Conservation (phyloP, 2,113 vertebrate genomes). For the Sturnus vulgaris region DNA sequence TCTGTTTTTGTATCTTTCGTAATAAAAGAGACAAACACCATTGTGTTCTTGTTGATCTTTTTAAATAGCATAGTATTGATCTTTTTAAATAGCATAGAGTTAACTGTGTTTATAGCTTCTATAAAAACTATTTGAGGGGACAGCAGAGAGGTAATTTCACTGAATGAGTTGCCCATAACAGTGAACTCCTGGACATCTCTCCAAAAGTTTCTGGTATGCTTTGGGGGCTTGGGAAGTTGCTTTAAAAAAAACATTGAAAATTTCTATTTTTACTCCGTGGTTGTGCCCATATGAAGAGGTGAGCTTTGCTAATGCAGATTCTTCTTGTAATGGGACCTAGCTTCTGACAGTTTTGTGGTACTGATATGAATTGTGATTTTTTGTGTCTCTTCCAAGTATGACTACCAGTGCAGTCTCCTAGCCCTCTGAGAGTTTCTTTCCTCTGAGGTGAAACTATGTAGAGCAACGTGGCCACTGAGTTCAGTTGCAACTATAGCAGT, state of each 20-base stretch:
- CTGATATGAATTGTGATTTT: background rate
- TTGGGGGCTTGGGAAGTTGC: background rate
- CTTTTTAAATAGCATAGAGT: background rate
- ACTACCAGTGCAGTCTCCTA: background rate
- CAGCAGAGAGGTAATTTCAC: background rate
- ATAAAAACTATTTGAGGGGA: background rate
- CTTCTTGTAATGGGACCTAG: background rate
- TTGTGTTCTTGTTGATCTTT: background rate
- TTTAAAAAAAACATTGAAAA: background rate
- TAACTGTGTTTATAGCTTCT: background rate
- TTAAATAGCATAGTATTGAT: background rate
- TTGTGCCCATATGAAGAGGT: background rate
- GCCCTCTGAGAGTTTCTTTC: background rate
- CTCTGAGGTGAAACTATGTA: background rate
- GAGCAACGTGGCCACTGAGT: background rate
- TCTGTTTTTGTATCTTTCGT: constrained; percentile 68
- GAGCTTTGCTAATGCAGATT: background rate
- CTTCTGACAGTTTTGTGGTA: background rate
- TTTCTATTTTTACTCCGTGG: background rate
- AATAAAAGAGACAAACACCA: constrained; percentile 58
- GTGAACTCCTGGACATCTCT: background rate
- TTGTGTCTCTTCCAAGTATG: background rate
- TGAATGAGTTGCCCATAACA: background rate
- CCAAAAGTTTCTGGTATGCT: background rate
- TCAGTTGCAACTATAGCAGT: background rate